These are phyloP conservation scores for Microcebus griseorufus DNA, from an alignment of 2,113 vertebrate species.

Conservation along the genomic window DNA sequence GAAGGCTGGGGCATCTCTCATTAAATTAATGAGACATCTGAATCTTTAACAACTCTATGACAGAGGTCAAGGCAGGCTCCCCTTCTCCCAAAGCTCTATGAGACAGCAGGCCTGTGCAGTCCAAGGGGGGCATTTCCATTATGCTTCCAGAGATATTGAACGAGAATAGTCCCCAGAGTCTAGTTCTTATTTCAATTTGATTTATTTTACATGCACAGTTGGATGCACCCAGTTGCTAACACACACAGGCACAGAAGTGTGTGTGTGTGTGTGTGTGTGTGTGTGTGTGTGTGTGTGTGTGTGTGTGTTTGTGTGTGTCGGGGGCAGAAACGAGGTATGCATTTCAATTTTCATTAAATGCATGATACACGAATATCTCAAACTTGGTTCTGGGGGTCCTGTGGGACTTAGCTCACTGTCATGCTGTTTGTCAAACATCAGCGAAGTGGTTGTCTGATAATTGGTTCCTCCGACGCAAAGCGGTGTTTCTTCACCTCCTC, in stretches of 20 bases:
- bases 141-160: constrained; percentile 8
- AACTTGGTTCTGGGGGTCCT: not conserved
- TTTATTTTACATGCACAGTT: constrained; percentile 31
- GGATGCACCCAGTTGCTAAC: not conserved
- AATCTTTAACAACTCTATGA: constrained; percentile 14
- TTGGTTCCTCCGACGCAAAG: not conserved
- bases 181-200: constrained; percentile 54
- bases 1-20: not conserved
- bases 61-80: not conserved
- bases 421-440: not conserved
- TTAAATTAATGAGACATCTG: not conserved
- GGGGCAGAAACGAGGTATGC: not conserved
- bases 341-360: constrained; percentile 29
- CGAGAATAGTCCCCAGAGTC: not conserved
- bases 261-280: no score
- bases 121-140: not conserved
- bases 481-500: not conserved
- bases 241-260: not conserved
- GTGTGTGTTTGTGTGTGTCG: not conserved
- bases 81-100: not conserved
- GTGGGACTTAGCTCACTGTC: not conserved
- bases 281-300: not conserved
- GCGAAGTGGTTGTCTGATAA: not conserved
- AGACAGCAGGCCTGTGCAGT: not conserved
- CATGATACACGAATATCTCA: not conserved